Evolutionary conservation across 2,113 vertebrate species (phyloP).

Genomic region (Elaphurus davidianus): DNA sequence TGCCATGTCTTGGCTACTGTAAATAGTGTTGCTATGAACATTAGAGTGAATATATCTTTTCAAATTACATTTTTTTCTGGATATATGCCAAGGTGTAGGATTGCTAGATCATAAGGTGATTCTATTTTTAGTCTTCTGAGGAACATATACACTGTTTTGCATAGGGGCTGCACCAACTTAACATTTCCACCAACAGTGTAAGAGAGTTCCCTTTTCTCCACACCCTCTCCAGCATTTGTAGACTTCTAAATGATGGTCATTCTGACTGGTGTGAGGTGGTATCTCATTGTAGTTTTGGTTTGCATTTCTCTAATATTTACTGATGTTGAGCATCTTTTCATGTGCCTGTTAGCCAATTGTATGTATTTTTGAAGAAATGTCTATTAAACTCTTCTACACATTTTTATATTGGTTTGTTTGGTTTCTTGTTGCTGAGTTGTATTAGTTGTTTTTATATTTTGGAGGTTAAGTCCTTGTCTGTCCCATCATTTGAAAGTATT

Average conservation of each 20-base stretch:
- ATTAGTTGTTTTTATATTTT: neutral
- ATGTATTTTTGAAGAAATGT: neutral
- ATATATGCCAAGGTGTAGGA: neutral
- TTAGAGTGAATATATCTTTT: neutral
- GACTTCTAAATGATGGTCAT: neutral
- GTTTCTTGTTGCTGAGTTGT: neutral
- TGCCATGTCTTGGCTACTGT: neutral
- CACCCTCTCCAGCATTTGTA: neutral
- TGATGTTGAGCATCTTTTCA: neutral
- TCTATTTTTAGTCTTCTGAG: neutral
- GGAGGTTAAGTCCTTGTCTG: neutral
- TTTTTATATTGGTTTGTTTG: neutral
- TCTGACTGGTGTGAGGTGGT: neutral
- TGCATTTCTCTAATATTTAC: neutral
- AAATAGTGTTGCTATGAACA: neutral
- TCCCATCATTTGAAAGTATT: neutral
- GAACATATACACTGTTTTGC: neutral
- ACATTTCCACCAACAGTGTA: neutral
- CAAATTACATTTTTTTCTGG: neutral
- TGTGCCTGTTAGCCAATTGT: neutral
- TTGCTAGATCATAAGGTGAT: neutral
- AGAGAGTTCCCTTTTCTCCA: neutral
- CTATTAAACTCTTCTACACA: neutral
- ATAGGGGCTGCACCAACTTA: neutral
- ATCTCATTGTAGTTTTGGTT: neutral